Evolutionary conservation across 2,797 vertebrate genomes (phyloP).

Genomic region (Sebastes glaucus): DNA sequence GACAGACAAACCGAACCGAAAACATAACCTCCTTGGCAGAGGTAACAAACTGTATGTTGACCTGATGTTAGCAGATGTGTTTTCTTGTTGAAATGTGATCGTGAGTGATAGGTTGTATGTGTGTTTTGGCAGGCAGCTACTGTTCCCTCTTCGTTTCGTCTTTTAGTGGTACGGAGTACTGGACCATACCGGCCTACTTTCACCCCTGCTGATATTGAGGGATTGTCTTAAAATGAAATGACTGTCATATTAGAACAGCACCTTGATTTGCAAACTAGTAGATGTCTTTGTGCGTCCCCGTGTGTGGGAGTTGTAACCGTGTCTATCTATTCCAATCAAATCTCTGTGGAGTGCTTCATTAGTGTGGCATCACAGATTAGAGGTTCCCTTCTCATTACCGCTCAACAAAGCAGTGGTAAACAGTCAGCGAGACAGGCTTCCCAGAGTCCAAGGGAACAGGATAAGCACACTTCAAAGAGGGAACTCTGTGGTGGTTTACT

Average conservation of each 20-base stretch:
- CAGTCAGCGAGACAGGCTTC: background rate
- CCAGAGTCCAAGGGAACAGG: background rate
- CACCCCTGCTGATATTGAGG: background rate
- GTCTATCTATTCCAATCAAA: conserved; percentile 5
- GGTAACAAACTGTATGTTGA: too few species aligned
- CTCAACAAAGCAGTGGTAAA: conserved; percentile 5
- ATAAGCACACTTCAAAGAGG: conserved; percentile 13
- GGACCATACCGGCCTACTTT: too few species aligned
- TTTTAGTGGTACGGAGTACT: too few species aligned
- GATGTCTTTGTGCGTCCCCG: background rate
- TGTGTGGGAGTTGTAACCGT: background rate
- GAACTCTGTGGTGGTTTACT: background rate
- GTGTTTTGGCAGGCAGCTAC: too few species aligned
- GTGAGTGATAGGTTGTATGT: too few species aligned
- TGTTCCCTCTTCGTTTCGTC: accelerated
- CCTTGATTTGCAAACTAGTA: background rate
- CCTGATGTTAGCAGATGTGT: too few species aligned
- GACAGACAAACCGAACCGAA: too few species aligned
- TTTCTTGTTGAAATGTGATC: too few species aligned
- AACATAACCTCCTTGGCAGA: too few species aligned
- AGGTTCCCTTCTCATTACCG: conserved; percentile 11
- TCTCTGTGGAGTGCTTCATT: conserved; percentile 24
- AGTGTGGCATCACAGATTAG: conserved; percentile 17
- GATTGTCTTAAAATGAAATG: background rate
- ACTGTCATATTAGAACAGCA: background rate